Evolutionary conservation across 2,888 invertebrate species (phyloP), one percentile per base, ranked within the genome.

Genomic region (Tryphoninae sp.): DNA sequence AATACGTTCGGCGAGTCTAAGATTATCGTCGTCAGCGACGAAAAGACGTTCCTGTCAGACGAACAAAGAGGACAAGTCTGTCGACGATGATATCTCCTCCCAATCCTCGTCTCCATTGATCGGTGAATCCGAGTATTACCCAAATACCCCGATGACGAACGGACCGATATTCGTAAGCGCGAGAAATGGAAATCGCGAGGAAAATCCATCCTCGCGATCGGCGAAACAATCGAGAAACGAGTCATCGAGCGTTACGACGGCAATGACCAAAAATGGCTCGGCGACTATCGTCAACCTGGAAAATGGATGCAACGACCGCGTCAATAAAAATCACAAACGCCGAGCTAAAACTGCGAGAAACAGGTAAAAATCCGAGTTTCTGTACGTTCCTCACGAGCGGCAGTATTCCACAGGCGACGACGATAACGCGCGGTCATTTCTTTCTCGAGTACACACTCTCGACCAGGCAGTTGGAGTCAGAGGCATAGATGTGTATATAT

Each of bases 1-100:
- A 86, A 92, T 92, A 83, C 91, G 91, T 82, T 92, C 92, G 42
- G 91, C 92, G 26, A 90, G 86, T 73, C 87, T 85, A 68, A 87
- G 89, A 78, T 85, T 87, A 65, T 83, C 85, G 67, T 83, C 83
- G 8, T 59, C 77, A 42, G 42, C 67, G 26, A 42, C 61, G 4
- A 69, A 77, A 19, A 76, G 73, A 65, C 67, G 55, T 42, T 71
- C 64, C 16, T 45, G 53, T 16, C 71, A 19, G n/a, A 22, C 51
- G 51, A 69, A 55, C 42, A 72, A 59, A 23, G 33, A 62, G 72
- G 45, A 82, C 76, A 81, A 78, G 69, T 77, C 74, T 84, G 69
- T 78, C 84, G 82, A 79, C 64, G 81, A 87, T 74, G 77, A 86
- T 80, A 84, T 53, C 68, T 78, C 81, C 80, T 88, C 89, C 16